Evolutionary conservation across 2,113 vertebrate species (phyloP).

Genomic region (Thomomys bottae): DNA sequence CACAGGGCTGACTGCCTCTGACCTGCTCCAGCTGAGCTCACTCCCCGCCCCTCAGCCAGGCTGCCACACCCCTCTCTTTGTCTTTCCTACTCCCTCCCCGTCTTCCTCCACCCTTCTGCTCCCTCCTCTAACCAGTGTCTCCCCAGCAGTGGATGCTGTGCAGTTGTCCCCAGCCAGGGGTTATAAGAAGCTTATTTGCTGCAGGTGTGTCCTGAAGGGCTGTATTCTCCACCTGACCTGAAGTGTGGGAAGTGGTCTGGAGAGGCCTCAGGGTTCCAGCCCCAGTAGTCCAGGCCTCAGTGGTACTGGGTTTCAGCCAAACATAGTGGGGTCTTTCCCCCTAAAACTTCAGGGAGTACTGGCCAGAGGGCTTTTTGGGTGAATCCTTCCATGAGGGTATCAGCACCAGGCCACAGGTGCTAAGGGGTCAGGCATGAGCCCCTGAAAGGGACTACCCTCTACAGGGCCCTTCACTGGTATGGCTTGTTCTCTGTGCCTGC

Average conservation of each 20-base stretch:
- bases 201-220: not conserved
- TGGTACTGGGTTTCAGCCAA: not conserved
- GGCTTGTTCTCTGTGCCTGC: not conserved
- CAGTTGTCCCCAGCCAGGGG: not conserved
- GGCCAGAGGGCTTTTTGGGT: not conserved
- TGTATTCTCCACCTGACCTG: not conserved
- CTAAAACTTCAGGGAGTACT: not conserved
- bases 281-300: not conserved
- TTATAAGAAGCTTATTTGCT: not conserved
- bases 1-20: not conserved
- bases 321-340: not conserved
- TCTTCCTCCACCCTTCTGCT: not conserved
- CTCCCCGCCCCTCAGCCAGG: not conserved
- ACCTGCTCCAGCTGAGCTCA: not conserved
- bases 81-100: not conserved
- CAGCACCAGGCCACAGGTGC: not conserved
- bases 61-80: slow-evolving; percentile 52
- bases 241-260: not conserved
- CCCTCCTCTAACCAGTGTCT: not conserved
- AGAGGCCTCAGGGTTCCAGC: not conserved
- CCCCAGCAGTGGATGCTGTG: not conserved
- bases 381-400: too few species aligned
- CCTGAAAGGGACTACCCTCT: not conserved
- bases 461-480: not conserved
- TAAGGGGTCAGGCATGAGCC: not conserved